Base-by-base conservation (phyloP, 2,888 invertebrate genomes). In the Nymphalis polychloros region DNA sequence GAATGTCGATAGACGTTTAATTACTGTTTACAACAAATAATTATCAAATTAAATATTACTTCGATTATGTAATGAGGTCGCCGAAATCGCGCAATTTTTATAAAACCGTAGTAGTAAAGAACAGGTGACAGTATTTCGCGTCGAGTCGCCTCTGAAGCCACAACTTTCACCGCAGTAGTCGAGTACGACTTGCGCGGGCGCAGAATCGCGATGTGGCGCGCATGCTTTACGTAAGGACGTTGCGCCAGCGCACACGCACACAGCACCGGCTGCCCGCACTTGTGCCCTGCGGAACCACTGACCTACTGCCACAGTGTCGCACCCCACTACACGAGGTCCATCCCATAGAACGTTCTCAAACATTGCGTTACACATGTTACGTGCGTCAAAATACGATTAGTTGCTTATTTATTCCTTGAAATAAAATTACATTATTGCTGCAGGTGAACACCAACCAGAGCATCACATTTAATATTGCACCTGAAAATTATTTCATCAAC, bases 271-370 rank as follows among this genome's bases (percentile, higher is more conserved):
- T 76, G 73, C 79, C 78, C 76, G 81, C 83, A 83, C 80, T 82
- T 79, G 84, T 87, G 89, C 88, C 90, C 90, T 87, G 87, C 84
- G 87, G 87, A 85, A 88, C 89, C 86, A 88, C 86, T 91, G 92
- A 92, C 92, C 92, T 90, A 91, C 85, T 91, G 91, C 85, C 90
- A 85, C 84, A 84, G 81, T 83, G 66, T 68, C 72, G 77, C 78
- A 84, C 87, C 83, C 84, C 85, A 84, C 85, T 79, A 79, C 79
- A 77, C 79, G 68, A 78, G 80, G 76, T 76, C 76, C 79, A 82
- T 84, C 77, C 78, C 79, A 77, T 78, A 77, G 79, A 81, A 79
- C 75, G 78, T 84, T 84, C 81, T 77, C 78, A 78, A 81, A 79
- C 75, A 78, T 84, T 84, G 78, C 84, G 81, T 80, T 82, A 84